These are phyloP conservation scores for Mesorhabditis sp. DNA, from an alignment of 2,888 invertebrate genomes.

Conservation along the genomic window DNA sequence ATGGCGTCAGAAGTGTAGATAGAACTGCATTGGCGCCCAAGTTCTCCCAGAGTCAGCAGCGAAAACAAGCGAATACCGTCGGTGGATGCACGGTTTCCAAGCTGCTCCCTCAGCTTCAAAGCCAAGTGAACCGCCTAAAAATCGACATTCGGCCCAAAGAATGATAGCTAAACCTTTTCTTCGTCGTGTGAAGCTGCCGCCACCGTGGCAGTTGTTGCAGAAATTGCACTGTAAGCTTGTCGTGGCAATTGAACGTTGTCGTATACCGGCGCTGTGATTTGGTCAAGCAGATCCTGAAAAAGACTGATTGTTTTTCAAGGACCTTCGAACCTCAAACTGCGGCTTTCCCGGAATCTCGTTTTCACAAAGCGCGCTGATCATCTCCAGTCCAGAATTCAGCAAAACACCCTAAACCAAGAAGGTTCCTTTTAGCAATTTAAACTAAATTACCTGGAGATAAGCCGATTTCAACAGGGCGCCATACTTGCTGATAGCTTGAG, in stretches of 20 bases:
- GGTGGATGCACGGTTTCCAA: slow-evolving; percentile 13
- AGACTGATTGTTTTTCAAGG: not conserved
- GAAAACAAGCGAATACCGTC: slow-evolving; percentile 70
- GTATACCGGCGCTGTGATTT: slow-evolving; percentile 74
- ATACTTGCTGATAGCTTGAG: slow-evolving; percentile 68
- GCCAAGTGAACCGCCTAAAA: slow-evolving; percentile 25
- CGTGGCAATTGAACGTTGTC: slow-evolving; percentile 44
- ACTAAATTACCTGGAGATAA: slow-evolving; percentile 21
- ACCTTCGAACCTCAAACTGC: slow-evolving; percentile 40
- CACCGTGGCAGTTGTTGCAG: slow-evolving; percentile 90
- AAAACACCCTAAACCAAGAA: slow-evolving; percentile 83
- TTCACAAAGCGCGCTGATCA: slow-evolving; percentile 81
- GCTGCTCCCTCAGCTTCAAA: slow-evolving; percentile 30
- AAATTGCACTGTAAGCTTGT: slow-evolving; percentile 85
- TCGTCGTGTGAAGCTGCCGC: slow-evolving; percentile 62
- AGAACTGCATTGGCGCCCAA: slow-evolving; percentile 67
- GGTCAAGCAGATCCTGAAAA: slow-evolving; percentile 73
- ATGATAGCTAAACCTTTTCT: slow-evolving; percentile 16
- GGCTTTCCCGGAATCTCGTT: slow-evolving; percentile 69
- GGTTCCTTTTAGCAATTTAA: not conserved
- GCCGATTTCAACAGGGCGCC: slow-evolving; percentile 29
- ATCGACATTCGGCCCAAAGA: not conserved
- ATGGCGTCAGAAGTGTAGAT: slow-evolving; percentile 21
- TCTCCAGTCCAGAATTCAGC: slow-evolving; percentile 82
- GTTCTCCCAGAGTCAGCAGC: slow-evolving; percentile 89